Evolutionary conservation across 2,113 vertebrate species (phyloP).

Genomic region (Fulica atra): DNA sequence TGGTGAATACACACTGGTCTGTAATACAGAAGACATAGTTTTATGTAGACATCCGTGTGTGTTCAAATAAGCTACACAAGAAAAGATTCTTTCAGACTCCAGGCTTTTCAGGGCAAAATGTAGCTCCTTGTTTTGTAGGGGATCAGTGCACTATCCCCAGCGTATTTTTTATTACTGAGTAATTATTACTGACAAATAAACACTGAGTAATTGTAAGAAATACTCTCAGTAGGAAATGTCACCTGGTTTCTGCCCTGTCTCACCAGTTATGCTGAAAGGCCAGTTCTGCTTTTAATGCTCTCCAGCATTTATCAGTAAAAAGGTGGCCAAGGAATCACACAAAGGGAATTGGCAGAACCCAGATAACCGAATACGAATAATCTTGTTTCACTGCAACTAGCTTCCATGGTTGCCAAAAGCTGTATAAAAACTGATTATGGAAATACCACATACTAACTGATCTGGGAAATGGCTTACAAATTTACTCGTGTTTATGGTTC

Average conservation of each 20-base stretch:
- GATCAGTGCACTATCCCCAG: neutral
- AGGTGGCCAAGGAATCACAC: neutral
- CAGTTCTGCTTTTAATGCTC: neutral
- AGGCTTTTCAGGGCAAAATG: neutral
- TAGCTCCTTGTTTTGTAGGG: neutral
- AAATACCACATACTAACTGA: neutral
- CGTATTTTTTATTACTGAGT: neutral
- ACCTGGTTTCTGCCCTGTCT: neutral
- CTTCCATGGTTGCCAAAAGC: neutral
- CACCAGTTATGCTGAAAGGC: neutral
- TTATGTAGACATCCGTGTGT: neutral
- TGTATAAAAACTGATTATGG: neutral
- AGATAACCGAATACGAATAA: neutral
- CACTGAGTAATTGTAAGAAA: neutral
- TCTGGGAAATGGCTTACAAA: neutral
- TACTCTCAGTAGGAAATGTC: neutral
- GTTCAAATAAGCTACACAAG: neutral
- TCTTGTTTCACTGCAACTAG: neutral
- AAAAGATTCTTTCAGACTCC: neutral
- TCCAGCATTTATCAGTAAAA: neutral
- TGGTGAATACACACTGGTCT: neutral
- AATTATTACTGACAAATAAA: neutral
- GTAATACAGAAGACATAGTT: neutral
- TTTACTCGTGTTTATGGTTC: neutral
- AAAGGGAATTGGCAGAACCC: neutral